phyloP scores from a whole-genome alignment of 1,140 invertebrate genomes.

The Tetramorium alpestre region DNA sequence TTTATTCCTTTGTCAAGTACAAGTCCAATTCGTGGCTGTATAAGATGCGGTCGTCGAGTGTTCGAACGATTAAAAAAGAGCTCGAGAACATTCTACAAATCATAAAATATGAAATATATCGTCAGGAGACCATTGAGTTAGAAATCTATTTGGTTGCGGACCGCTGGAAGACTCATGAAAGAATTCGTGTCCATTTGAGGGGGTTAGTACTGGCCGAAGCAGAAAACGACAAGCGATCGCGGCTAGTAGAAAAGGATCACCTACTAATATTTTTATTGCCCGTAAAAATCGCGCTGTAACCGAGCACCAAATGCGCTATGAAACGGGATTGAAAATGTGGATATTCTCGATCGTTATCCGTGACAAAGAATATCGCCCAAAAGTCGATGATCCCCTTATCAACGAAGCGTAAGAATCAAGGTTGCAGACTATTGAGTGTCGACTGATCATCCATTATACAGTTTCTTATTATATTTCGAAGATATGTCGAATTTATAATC shows the following conservation, averaged over 20 bases:
- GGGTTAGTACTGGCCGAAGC: slow-evolving; percentile 49
- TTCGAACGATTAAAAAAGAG: slow-evolving; percentile 61
- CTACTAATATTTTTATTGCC: slow-evolving; percentile 81
- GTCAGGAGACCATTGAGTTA: slow-evolving; percentile 58
- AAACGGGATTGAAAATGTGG: slow-evolving; percentile 40
- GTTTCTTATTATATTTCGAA: neutral
- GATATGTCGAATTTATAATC: slow-evolving; percentile 32
- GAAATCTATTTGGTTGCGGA: slow-evolving; percentile 64
- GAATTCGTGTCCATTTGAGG: slow-evolving; percentile 60
- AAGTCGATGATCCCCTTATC: slow-evolving; percentile 51
- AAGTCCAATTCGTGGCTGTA: slow-evolving; percentile 6
- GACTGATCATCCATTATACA: slow-evolving; percentile 10
- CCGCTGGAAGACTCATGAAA: slow-evolving; percentile 53
- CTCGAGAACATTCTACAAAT: slow-evolving; percentile 76
- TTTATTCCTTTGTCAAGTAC: slow-evolving; percentile 50
- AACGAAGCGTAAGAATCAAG: neutral
- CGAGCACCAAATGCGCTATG: neutral
- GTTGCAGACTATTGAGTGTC: neutral
- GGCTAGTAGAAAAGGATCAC: slow-evolving; percentile 70
- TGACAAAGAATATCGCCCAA: slow-evolving; percentile 49
- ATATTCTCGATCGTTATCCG: slow-evolving; percentile 53
- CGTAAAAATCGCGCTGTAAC: slow-evolving; percentile 76
- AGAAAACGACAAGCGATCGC: slow-evolving; percentile 52
- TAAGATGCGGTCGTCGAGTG: slow-evolving; percentile 38
- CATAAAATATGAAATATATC: slow-evolving; percentile 80